Percentiles rank a stretch among this genome's conserved stretches.
Conservation (phyloP, 1,140 invertebrate genomes). For the Conopomorpha cramerella region DNA sequence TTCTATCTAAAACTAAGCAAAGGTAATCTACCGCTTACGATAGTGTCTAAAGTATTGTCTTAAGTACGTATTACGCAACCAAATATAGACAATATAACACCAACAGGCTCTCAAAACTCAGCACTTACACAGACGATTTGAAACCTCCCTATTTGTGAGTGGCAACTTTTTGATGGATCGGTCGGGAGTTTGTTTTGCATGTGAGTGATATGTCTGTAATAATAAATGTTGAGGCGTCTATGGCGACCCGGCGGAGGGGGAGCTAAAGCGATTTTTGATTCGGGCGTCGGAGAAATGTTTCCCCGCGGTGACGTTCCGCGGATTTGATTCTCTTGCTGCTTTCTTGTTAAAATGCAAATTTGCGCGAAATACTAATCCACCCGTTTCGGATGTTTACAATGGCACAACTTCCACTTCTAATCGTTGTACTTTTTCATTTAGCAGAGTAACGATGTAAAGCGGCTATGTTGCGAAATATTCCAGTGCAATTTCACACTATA, state of each 20-base stretch:
- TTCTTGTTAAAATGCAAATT: constrained; percentile 36
- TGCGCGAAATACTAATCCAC: no score
- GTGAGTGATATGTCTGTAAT: constrained; percentile 61
- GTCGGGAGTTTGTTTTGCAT: constrained; percentile 60
- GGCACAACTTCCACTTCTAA: no score
- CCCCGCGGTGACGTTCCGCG: constrained; percentile 44
- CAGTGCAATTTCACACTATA: no score
- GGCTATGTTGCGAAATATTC: constrained; percentile 7
- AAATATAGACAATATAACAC: no score
- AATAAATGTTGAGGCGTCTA: constrained; percentile 60
- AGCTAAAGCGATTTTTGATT: constrained; percentile 60
- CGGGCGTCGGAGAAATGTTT: constrained; percentile 60
- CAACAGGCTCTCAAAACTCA: constrained; percentile 36
- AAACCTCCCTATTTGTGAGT: no score
- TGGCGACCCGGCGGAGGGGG: constrained; percentile 40
- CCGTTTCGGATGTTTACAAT: no score
- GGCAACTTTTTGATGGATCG: constrained; percentile 57
- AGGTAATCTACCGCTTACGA: no score
- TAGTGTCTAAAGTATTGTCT: no score
- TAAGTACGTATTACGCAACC: no score
- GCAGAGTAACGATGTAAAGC: no score
- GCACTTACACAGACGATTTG: constrained; percentile 58
- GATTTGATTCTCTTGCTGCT: constrained; percentile 59
- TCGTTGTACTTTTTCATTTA: no score
- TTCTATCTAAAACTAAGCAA: no score